These are phyloP conservation scores for Pitangus sulphuratus DNA, from an alignment of 2,797 vertebrate genomes.

Conservation along the genomic window DNA sequence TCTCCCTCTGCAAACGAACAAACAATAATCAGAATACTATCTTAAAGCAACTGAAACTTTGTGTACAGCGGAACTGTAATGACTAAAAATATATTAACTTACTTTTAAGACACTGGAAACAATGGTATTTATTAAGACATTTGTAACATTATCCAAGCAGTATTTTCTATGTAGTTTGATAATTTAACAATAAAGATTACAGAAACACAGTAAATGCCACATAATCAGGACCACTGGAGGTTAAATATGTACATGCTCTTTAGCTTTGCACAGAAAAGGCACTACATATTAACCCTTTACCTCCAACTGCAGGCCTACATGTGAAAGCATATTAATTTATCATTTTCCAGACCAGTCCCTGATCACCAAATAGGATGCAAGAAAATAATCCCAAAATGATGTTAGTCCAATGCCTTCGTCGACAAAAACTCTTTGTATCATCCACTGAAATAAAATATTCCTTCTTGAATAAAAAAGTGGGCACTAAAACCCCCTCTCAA, in stretches of 20 bases:
- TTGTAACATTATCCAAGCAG: not conserved
- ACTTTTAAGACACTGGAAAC: not conserved
- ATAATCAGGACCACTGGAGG: not conserved
- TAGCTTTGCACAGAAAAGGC: not conserved
- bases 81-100: not conserved
- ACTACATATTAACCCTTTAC: not conserved
- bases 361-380: not conserved
- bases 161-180: not conserved
- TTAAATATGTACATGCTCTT: not conserved
- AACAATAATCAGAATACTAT: constrained; percentile 27
- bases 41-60: not conserved
- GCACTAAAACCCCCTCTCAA: not conserved
- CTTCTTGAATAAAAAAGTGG: not conserved
- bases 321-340: not conserved
- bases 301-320: not conserved
- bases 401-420: not conserved
- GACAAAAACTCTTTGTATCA: not conserved
- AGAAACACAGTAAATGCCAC: not conserved
- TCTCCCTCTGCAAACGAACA: constrained; percentile 87
- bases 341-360: not conserved
- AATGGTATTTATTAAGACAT: not conserved
- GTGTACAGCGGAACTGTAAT: not conserved
- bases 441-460: not conserved
- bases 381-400: not conserved
- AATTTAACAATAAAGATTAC: not conserved